These are phyloP conservation scores for Lysandra coridon DNA, from an alignment of 2,888 invertebrate species.

Conservation along the genomic window DNA sequence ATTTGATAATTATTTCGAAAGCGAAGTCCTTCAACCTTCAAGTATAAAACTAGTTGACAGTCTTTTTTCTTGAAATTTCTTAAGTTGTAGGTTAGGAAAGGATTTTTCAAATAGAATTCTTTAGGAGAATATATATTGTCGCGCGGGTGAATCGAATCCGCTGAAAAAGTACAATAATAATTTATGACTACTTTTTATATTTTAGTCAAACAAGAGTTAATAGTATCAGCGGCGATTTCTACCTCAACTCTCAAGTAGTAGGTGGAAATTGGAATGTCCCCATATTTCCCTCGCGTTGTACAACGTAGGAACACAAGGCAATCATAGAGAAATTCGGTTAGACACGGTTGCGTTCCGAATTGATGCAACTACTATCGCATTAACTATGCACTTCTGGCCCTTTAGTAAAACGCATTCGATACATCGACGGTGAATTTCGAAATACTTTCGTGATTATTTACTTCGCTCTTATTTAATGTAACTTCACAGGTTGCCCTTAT, in stretches of 20 bases:
- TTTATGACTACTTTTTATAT: too few species aligned
- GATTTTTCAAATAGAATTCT: too few species aligned
- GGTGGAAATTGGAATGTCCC: not conserved
- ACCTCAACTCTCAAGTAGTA: not conserved
- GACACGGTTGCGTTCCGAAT: conserved; percentile 19
- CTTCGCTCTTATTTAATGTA: not conserved
- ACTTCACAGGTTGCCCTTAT: not conserved
- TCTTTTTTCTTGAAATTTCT: too few species aligned
- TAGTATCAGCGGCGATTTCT: not conserved
- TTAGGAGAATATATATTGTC: too few species aligned
- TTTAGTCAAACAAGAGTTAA: too few species aligned
- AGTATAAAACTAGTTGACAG: too few species aligned
- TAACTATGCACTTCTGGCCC: not conserved
- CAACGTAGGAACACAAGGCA: not conserved
- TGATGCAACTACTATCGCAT: not conserved
- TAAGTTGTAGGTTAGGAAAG: too few species aligned
- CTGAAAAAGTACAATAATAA: too few species aligned
- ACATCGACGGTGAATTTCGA: not conserved
- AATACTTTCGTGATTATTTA: not conserved
- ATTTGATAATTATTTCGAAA: too few species aligned
- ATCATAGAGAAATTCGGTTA: conserved; percentile 14
- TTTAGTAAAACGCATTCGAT: not conserved
- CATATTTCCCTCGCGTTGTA: not conserved
- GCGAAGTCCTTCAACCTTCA: too few species aligned
- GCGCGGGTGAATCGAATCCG: too few species aligned